A percentile compares a stretch with the other conserved stretches of the same genome.
These are phyloP conservation scores for Otus sunia DNA, from an alignment of 2,113 vertebrate genomes.

Conservation along the genomic window DNA sequence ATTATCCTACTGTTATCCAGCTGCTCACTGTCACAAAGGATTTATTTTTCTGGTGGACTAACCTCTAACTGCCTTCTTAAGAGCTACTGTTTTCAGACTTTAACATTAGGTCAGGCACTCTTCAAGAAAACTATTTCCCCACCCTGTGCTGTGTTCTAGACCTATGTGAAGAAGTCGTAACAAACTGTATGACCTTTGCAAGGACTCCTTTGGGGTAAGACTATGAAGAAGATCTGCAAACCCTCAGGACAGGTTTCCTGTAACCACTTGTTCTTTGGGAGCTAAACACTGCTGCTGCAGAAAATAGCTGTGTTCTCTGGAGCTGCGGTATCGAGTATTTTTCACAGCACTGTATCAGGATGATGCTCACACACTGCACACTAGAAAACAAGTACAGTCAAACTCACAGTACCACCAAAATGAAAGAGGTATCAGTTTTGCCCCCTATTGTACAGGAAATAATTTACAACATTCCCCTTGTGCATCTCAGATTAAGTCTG, in stretches of 20 bases:
- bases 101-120: not conserved
- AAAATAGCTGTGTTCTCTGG: not conserved
- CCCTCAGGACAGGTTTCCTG: not conserved
- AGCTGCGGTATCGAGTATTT: not conserved
- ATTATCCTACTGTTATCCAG: not conserved
- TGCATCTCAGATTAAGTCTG: not conserved
- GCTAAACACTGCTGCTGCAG: not conserved
- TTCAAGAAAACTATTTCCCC: not conserved
- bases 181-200: not conserved
- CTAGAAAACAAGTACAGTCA: not conserved
- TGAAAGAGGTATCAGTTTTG: not conserved
- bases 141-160: not conserved
- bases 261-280: not conserved
- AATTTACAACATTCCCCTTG: not conserved
- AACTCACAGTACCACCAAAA: not conserved
- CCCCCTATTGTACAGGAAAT: not conserved
- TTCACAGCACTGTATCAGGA: not conserved
- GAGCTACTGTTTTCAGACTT: slow-evolving; percentile 1
- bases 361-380: not conserved
- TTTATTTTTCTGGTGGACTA: not conserved
- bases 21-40: not conserved
- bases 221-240: not conserved
- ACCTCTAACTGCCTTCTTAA: slow-evolving; percentile 4
- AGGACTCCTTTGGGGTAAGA: not conserved
- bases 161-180: not conserved